These are phyloP conservation scores for Anguilla pacifica DNA, from an alignment of 2,797 vertebrate species.

Conservation along the genomic window DNA sequence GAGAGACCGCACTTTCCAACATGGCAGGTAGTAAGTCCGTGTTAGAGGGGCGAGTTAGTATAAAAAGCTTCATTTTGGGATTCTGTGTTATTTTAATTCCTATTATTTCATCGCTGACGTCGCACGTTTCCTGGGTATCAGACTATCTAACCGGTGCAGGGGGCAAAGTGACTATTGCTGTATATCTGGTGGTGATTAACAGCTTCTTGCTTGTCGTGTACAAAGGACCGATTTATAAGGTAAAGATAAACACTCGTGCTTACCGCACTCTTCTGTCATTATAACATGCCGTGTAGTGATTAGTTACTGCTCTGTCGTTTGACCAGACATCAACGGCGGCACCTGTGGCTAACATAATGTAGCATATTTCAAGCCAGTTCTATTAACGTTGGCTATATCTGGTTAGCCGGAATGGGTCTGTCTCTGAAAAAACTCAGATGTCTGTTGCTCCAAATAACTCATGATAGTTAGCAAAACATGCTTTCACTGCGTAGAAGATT, in stretches of 20 bases:
- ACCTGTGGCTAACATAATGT: background rate
- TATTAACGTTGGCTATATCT: background rate
- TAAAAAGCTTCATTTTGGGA: constrained; percentile 82
- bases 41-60: constrained; percentile 84
- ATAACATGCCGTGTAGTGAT: background rate
- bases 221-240: constrained; percentile 88
- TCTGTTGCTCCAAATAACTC: background rate
- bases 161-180: constrained; percentile 70
- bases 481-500: background rate
- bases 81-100: constrained; percentile 83
- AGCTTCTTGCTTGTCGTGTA: constrained; percentile 85
- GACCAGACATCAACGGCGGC: background rate
- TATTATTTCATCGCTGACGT: constrained; percentile 69
- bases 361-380: background rate
- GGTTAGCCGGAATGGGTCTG: background rate
- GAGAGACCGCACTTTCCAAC: constrained; percentile 57
- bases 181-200: constrained; percentile 82
- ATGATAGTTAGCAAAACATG: background rate
- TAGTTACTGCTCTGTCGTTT: background rate
- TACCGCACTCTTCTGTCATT: background rate
- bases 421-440: background rate
- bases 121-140: constrained; percentile 77
- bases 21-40: constrained; percentile 80
- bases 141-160: constrained; percentile 79
- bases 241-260: constrained; percentile 52